phyloP scores from a whole-genome alignment of 2,888 invertebrate genomes.

The Gibbula magus region DNA sequence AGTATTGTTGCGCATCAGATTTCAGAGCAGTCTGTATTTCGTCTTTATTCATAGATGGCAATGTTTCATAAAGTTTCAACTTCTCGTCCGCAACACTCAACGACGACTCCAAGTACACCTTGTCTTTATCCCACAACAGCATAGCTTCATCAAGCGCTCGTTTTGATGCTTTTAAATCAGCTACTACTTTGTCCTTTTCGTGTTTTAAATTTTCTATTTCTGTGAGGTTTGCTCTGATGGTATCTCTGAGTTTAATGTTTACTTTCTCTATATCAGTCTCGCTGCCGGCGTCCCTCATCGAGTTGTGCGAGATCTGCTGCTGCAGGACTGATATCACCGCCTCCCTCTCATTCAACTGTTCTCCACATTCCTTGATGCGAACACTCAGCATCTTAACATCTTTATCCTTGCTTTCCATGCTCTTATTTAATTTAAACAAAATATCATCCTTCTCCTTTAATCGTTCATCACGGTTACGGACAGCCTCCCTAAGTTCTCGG shows the following conservation, averaged over 20 bases:
- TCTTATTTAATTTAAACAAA: slow-evolving; percentile 58
- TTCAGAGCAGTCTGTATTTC: slow-evolving; percentile 60
- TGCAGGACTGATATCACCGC: slow-evolving; percentile 51
- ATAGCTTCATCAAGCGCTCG: slow-evolving; percentile 59
- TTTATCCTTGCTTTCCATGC: slow-evolving; percentile 58
- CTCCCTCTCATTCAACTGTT: slow-evolving; percentile 60
- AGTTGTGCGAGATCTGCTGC: slow-evolving; percentile 45
- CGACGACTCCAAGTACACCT: slow-evolving; percentile 50
- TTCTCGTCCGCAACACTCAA: slow-evolving; percentile 59
- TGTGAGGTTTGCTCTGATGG: slow-evolving; percentile 53
- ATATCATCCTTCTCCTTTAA: slow-evolving; percentile 71
- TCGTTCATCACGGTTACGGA: slow-evolving; percentile 66
- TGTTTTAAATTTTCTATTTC: slow-evolving; percentile 61
- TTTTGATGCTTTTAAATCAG: slow-evolving; percentile 57
- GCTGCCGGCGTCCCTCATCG: slow-evolving; percentile 33
- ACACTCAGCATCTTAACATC: slow-evolving; percentile 65
- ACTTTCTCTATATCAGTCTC: slow-evolving; percentile 62
- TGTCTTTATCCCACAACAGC: slow-evolving; percentile 61
- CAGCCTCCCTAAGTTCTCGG: slow-evolving; percentile 59
- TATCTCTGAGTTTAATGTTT: slow-evolving; percentile 55
- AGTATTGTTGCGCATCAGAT: slow-evolving; percentile 65
- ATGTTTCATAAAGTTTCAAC: slow-evolving; percentile 53
- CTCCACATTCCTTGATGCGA: slow-evolving; percentile 55
- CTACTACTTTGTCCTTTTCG: slow-evolving; percentile 55
- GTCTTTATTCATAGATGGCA: slow-evolving; percentile 56